A percentile compares a stretch with the other conserved stretches of the same genome.
Evolutionary conservation across 2,888 invertebrate species (phyloP).

Genomic region (Parthenolecanium corni): DNA sequence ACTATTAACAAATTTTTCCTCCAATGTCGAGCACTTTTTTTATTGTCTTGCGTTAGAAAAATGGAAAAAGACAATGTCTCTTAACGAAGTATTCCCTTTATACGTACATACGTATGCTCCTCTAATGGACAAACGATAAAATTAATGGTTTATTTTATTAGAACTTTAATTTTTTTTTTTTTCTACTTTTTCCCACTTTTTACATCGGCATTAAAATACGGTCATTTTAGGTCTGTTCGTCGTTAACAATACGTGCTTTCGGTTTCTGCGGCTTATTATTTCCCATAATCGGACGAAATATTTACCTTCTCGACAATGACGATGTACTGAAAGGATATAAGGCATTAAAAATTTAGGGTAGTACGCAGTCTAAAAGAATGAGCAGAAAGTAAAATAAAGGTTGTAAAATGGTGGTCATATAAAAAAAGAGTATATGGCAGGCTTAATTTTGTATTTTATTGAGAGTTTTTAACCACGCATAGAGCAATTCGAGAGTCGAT

Average conservation of each 20-base stretch:
- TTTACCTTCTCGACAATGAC: too few relatives aligned
- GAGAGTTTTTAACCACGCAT: too few relatives aligned
- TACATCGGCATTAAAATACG: not conserved
- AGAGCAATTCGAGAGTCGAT: too few relatives aligned
- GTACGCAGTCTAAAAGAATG: not conserved
- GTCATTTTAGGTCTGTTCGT: not conserved
- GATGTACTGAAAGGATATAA: not conserved
- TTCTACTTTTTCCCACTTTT: not conserved
- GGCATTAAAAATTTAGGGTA: not conserved
- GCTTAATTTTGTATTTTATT: too few relatives aligned
- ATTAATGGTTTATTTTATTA: conserved; percentile 24
- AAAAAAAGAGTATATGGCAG: too few relatives aligned
- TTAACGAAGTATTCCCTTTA: conserved; percentile 15
- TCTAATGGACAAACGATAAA: conserved; percentile 23
- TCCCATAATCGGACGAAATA: not conserved
- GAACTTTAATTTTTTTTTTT: conserved; percentile 8
- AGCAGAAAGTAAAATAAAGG: not conserved
- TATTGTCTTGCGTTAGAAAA: too few relatives aligned
- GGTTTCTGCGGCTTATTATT: not conserved
- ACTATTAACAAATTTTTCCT: too few relatives aligned
- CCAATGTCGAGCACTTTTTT: too few relatives aligned
- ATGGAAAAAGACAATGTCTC: conserved; percentile 14
- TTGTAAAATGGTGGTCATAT: too few relatives aligned
- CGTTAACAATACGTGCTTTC: not conserved
- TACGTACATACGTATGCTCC: not conserved